phyloP scores from a whole-genome alignment of 2,797 vertebrate species.

The Poeciliopsis infans region DNA sequence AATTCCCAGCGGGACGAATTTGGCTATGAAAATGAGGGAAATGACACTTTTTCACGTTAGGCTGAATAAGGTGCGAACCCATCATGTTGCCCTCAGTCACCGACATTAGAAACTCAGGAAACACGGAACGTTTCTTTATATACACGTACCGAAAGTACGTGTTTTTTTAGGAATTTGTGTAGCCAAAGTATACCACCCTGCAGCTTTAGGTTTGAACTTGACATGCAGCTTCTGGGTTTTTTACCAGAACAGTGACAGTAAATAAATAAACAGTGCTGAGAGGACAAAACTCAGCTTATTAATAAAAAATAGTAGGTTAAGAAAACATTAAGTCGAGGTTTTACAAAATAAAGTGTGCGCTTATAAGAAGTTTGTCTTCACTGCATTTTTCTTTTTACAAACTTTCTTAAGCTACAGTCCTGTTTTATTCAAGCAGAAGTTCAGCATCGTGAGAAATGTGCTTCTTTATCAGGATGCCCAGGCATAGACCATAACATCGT shows the following conservation, averaged over 20 bases:
- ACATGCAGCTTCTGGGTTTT: not conserved
- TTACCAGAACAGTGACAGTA: not conserved
- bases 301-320: not conserved
- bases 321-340: slow-evolving; percentile 5
- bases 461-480: slow-evolving; percentile 2
- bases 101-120: not conserved
- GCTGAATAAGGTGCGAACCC: not conserved
- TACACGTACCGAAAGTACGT: no score
- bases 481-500: slow-evolving; percentile 5
- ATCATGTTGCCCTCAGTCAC: not conserved
- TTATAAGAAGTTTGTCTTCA: not conserved
- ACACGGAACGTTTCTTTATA: no score
- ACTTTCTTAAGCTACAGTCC: not conserved
- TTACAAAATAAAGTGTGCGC: not conserved
- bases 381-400: not conserved
- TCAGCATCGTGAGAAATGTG: not conserved
- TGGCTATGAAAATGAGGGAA: not conserved
- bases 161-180: not conserved
- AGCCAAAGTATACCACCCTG: not conserved
- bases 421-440: not conserved
- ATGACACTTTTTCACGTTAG: not conserved
- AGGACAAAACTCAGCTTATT: not conserved
- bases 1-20: not conserved
- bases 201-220: not conserved
- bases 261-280: not conserved